Base-by-base conservation (phyloP, 2,888 invertebrate species). In the Lymantria dispar region DNA sequence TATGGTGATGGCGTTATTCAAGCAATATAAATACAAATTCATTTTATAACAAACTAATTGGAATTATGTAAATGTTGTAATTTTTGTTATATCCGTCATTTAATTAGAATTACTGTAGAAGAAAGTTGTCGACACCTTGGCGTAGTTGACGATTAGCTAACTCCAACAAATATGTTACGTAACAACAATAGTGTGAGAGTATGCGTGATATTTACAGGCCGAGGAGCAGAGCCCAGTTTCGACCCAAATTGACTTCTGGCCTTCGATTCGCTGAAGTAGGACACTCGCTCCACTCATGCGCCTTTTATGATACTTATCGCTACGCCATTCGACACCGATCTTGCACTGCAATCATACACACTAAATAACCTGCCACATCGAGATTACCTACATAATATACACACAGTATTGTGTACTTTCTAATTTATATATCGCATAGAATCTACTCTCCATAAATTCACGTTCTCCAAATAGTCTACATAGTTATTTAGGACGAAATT, bases 171-270 rank as follows among this genome's bases (percentile, higher is more conserved):
- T 65, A 50, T 52, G 58, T 85, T 81, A 80, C 74, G 76, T 75
- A 84, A 85, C 63, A 59, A 22, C 62, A 62, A 70, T 70, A 68
- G 70, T 67, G 60, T 74, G 76, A 73, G 77, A 80, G 73, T 68
- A 70, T 73, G 74, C 74, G 72, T 87, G 87, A 85, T 87, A 87
- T 87, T 85, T 84, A 78, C 62, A 56, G 48, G 70, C 65, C 70
- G 74, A 70, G 74, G 75, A 76, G 68, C 74, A 76, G 78, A 74
- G 77, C 76, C 77, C 73, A 74, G 74, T 74, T 75, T 80, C 77
- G 76, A 74, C 76, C 79, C 73, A 80, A 85, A 83, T 81, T 83
- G 77, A 82, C 80, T 83, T 82, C 68, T 82, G 83, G 78, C 83
- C 83, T 83, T 80, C 79, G 72, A 62, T 71, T 65, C 56, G 47